phyloP scores from a whole-genome alignment of 1,140 invertebrate genomes.

The Macrosteles quadrilineatus region DNA sequence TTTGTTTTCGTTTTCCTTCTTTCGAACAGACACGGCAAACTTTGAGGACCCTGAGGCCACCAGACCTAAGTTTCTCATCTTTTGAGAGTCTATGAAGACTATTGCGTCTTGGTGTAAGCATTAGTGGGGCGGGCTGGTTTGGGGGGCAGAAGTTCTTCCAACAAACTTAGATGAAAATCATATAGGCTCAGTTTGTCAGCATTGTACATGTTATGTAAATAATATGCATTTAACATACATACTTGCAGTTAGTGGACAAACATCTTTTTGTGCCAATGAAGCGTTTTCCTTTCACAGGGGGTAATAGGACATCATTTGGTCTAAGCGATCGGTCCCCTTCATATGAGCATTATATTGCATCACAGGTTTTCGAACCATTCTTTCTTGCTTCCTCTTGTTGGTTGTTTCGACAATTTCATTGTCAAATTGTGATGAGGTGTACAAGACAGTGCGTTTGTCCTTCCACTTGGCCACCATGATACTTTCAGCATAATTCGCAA shows the following conservation, averaged over 20 bases:
- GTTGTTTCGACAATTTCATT: slow-evolving; percentile 32
- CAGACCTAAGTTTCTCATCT: not conserved
- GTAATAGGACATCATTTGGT: slow-evolving; percentile 9
- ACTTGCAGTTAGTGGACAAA: slow-evolving; percentile 19
- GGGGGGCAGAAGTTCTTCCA: not conserved
- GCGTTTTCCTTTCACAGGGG: slow-evolving; percentile 22
- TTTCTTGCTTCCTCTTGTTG: slow-evolving; percentile 37
- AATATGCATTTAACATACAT: slow-evolving; percentile 22
- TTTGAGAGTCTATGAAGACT: not conserved
- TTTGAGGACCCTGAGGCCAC: not conserved
- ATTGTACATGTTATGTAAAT: slow-evolving; percentile 6
- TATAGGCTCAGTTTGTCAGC: not conserved
- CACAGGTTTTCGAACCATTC: not conserved
- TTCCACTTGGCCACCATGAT: slow-evolving; percentile 45
- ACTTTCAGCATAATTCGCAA: not conserved
- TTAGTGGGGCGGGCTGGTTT: not conserved
- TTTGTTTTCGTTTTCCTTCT: not conserved
- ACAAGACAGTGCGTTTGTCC: slow-evolving; percentile 45
- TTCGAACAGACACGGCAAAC: not conserved
- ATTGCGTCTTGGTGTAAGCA: not conserved
- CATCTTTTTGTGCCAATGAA: slow-evolving; percentile 28
- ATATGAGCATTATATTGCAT: slow-evolving; percentile 19
- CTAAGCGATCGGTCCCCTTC: slow-evolving; percentile 12
- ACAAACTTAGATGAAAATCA: not conserved
- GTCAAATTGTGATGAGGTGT: slow-evolving; percentile 42